These are phyloP conservation scores for Eumacrocentrus americanus DNA, from an alignment of 2,888 invertebrate genomes.

Conservation along the genomic window DNA sequence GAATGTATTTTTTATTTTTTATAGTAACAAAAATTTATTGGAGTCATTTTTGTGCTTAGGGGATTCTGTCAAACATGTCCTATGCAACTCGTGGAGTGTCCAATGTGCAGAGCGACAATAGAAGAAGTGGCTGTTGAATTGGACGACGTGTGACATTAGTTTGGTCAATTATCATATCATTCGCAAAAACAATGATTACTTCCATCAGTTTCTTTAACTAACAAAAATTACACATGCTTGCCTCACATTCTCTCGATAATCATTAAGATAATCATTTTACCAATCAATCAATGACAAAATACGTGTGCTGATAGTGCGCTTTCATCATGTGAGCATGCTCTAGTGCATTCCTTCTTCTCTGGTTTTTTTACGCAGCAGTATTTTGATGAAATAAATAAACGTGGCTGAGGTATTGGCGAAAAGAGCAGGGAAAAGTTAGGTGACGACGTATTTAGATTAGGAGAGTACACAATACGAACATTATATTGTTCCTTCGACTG, in stretches of 20 bases:
- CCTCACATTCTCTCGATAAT: background rate
- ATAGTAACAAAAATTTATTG: background rate
- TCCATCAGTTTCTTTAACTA: constrained; percentile 3
- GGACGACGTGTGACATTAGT: constrained; percentile 62
- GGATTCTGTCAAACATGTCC: constrained; percentile 86
- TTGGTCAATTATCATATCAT: constrained; percentile 24
- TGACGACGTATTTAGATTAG: background rate
- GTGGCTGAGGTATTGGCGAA: background rate
- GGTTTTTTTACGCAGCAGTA: constrained; percentile 43
- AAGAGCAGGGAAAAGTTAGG: background rate
- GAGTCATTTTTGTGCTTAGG: constrained; percentile 62
- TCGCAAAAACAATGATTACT: constrained; percentile 15
- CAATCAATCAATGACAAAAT: constrained; percentile 9
- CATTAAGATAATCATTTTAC: constrained; percentile 24
- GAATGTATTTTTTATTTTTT: background rate
- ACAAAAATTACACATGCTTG: background rate
- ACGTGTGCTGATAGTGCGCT: constrained; percentile 12
- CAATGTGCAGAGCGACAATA: constrained; percentile 81
- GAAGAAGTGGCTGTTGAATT: constrained; percentile 60
- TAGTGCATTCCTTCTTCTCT: constrained; percentile 37
- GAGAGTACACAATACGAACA: background rate
- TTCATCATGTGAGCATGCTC: constrained; percentile 25
- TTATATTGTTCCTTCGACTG: constrained; percentile 9
- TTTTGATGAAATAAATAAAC: constrained; percentile 35
- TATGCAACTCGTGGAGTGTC: constrained; percentile 80